Conservation (phyloP, 2,888 invertebrate genomes). For the Ectemnius continuus region DNA sequence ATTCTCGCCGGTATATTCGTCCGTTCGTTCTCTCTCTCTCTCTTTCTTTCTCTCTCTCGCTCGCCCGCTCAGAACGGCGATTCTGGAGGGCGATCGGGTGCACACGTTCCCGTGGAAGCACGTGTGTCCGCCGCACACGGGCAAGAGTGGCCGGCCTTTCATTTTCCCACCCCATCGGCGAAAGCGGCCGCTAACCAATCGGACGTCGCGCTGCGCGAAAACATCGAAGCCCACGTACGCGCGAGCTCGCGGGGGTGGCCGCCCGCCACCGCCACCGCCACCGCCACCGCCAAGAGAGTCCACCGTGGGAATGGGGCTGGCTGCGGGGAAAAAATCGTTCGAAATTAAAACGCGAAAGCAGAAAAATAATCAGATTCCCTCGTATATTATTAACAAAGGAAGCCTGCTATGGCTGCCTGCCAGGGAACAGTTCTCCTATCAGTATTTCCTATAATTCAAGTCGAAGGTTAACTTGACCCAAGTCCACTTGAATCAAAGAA, state of each 20-base stretch:
- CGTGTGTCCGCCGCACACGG: constrained; percentile 54
- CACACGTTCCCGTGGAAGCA: constrained; percentile 4
- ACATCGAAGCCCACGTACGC: constrained; percentile 64
- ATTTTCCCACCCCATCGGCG: constrained; percentile 60
- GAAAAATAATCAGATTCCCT: constrained; percentile 77
- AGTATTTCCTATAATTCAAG: constrained; percentile 73
- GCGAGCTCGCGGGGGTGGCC: constrained; percentile 27
- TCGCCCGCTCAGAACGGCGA: neutral
- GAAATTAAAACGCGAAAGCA: constrained; percentile 75
- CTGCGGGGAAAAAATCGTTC: constrained; percentile 65
- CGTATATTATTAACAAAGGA: constrained; percentile 75
- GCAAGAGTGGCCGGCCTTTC: constrained; percentile 61
- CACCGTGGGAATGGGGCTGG: constrained; percentile 27
- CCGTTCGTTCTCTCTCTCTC: constrained; percentile 1
- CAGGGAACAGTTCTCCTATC: constrained; percentile 23
- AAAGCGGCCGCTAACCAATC: constrained; percentile 65
- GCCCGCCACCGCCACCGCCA: constrained; percentile 24
- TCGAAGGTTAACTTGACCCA: constrained; percentile 29
- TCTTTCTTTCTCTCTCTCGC: neutral
- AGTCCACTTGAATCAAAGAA: constrained; percentile 15
- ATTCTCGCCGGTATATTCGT: too few relatives aligned
- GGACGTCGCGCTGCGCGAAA: constrained; percentile 65
- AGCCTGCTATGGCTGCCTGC: constrained; percentile 49
- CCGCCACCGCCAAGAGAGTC: constrained; percentile 37
- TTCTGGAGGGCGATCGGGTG: constrained; percentile 6